Conservation (phyloP, 2,113 vertebrate genomes). For the Marmota monax region DNA sequence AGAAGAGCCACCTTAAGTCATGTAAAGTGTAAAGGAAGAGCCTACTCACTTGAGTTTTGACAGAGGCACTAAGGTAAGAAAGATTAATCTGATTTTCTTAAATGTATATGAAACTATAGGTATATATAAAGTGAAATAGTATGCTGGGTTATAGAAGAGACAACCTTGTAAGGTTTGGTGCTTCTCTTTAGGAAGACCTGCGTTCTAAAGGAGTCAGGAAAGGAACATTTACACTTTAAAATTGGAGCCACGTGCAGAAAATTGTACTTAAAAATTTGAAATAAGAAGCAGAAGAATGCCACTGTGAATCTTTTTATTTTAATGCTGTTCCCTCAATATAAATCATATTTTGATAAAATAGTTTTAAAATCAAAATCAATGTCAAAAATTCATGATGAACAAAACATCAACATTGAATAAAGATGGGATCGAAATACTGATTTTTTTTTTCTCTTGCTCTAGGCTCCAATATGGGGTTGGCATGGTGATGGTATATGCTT, state of each 20-base stretch:
- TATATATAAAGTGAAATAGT: neutral
- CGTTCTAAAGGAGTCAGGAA: neutral
- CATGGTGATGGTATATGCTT: neutral
- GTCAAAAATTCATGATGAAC: neutral
- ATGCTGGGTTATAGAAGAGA: neutral
- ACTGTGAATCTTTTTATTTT: neutral
- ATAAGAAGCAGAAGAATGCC: neutral
- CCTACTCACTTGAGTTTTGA: neutral
- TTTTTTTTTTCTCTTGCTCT: neutral
- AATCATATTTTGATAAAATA: neutral
- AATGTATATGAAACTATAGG: neutral
- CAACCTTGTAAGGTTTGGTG: neutral
- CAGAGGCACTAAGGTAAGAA: neutral
- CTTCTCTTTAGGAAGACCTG: neutral
- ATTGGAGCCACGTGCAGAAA: neutral
- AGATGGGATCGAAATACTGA: neutral
- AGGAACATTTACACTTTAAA: neutral
- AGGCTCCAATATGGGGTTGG: neutral
- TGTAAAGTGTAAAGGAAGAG: neutral
- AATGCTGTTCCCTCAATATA: neutral
- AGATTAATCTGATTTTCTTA: neutral
- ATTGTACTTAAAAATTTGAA: neutral
- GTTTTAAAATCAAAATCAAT: neutral
- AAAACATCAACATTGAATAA: neutral
- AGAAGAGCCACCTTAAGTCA: neutral